Evolutionary conservation across 2,888 invertebrate genomes (phyloP).

Genomic region (Hyles lineata): DNA sequence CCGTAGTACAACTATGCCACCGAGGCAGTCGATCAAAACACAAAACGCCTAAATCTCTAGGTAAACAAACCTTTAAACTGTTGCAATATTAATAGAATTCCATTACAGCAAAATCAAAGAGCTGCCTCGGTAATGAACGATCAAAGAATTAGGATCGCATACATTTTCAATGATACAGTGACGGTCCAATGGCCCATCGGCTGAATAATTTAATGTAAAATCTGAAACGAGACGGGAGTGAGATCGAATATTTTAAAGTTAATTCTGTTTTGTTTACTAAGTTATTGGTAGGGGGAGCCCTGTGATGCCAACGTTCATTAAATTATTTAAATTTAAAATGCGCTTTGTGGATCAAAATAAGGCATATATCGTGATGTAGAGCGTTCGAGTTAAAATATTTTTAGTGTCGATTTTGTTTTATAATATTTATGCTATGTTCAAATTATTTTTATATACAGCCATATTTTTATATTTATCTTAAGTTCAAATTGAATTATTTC

Average conservation of each 20-base stretch:
- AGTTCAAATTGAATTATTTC: too few species aligned
- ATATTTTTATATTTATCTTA: too few species aligned
- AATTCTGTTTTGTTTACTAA: conserved; percentile 16
- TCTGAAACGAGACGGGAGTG: conserved; percentile 16
- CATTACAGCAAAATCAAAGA: conserved; percentile 22
- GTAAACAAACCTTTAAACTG: conserved; percentile 2
- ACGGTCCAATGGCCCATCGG: conserved; percentile 9
- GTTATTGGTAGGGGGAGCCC: background rate
- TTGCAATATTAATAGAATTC: conserved; percentile 25
- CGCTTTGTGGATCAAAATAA: background rate
- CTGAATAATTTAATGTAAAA: conserved; percentile 25
- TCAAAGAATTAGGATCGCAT: conserved; percentile 22
- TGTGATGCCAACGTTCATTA: background rate
- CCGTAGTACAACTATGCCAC: too few species aligned
- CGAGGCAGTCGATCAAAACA: too few species aligned
- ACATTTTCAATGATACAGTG: conserved; percentile 17
- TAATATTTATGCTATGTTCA: too few species aligned
- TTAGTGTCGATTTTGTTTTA: too few species aligned
- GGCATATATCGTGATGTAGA: too few species aligned
- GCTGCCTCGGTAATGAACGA: conserved; percentile 26
- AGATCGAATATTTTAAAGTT: conserved; percentile 21
- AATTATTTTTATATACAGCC: too few species aligned
- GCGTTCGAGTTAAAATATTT: too few species aligned
- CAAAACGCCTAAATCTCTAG: background rate
- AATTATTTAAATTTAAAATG: background rate